These are phyloP conservation scores for Butorides virescens DNA, from an alignment of 2,113 vertebrate species.

Conservation along the genomic window DNA sequence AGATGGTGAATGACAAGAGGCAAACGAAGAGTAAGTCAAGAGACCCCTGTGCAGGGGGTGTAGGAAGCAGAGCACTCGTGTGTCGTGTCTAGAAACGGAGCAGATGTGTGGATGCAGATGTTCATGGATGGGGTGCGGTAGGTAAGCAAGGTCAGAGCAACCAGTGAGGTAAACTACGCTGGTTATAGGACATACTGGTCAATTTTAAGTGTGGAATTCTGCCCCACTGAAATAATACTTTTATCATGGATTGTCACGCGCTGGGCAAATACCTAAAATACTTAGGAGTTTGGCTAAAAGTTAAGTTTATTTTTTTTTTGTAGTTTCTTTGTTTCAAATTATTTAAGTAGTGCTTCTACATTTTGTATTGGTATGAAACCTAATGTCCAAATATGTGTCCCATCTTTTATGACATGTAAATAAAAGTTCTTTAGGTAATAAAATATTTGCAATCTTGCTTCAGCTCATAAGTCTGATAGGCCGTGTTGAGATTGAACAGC, in stretches of 20 bases:
- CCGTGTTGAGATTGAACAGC: background rate
- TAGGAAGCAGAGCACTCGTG: background rate
- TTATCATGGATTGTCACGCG: background rate
- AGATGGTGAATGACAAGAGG: background rate
- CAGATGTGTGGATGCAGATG: background rate
- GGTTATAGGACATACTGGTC: background rate
- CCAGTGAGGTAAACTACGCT: background rate
- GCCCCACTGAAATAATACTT: background rate
- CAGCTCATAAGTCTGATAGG: background rate
- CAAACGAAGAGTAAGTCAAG: background rate
- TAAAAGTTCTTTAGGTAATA: background rate
- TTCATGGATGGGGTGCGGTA: accelerated
- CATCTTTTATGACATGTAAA: background rate
- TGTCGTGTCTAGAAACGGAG: accelerated
- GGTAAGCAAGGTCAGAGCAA: background rate
- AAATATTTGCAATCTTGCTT: background rate
- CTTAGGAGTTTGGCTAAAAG: background rate
- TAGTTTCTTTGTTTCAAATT: background rate
- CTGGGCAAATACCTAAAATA: background rate
- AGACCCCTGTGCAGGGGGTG: accelerated
- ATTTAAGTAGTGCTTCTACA: background rate
- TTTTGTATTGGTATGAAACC: background rate
- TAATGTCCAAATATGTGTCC: background rate
- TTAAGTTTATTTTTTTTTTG: background rate
- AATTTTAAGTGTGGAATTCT: background rate